These are phyloP conservation scores for Drosophila mettleri DNA, from an alignment of 2,888 invertebrate genomes.

Conservation along the genomic window DNA sequence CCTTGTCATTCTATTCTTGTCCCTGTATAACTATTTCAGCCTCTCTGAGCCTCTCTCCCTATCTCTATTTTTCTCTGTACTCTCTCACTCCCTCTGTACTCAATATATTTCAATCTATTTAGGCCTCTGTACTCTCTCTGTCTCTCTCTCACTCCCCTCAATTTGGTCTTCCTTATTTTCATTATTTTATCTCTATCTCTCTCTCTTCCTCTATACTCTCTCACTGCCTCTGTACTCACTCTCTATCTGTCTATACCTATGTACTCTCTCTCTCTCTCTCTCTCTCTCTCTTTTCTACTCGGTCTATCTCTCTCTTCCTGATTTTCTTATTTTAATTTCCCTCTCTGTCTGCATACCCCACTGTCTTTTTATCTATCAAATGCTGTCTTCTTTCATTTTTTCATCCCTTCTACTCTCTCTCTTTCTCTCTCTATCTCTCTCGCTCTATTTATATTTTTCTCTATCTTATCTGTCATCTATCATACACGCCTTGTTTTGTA, in stretches of 20 bases:
- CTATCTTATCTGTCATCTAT: too few species aligned
- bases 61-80: too few species aligned
- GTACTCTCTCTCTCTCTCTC: neutral
- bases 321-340: neutral
- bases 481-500: too few species aligned
- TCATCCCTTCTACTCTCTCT: constrained; percentile 16
- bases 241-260: neutral
- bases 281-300: neutral
- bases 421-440: constrained; percentile 33
- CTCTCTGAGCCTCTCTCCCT: too few species aligned
- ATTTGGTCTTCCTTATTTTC: too few species aligned
- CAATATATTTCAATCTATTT: too few species aligned
- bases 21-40: too few species aligned
- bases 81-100: too few species aligned
- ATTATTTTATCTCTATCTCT: constrained; percentile 35
- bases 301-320: constrained; percentile 3
- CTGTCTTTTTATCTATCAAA: neutral
- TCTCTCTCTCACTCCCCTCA: too few species aligned
- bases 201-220: constrained; percentile 13
- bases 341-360: too few species aligned
- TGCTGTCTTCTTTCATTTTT: constrained; percentile 51
- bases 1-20: too few species aligned
- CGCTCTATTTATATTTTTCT: neutral
- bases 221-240: neutral
- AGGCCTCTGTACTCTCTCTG: too few species aligned